Percentiles rank a stretch among this genome's conserved stretches.
These are phyloP conservation scores for Rhinoderma darwinii DNA, from an alignment of 2,113 vertebrate species.

Conservation along the genomic window DNA sequence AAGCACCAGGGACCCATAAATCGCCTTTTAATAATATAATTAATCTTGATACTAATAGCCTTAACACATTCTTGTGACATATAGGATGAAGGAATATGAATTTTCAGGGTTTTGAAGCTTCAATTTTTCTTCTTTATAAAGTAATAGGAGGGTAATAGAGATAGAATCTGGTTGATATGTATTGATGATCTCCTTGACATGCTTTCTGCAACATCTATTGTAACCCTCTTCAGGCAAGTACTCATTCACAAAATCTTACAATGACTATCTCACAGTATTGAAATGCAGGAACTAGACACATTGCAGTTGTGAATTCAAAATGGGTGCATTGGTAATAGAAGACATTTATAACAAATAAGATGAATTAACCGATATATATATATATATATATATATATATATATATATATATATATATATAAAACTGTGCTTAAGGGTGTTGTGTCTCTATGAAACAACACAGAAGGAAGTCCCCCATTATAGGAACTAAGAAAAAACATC, in stretches of 20 bases:
- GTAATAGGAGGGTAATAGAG: background rate
- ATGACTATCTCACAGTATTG: background rate
- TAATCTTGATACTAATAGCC: constrained; percentile 18
- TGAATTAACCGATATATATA: background rate
- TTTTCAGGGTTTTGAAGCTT: background rate
- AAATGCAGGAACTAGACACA: background rate
- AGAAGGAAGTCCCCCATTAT: too few species aligned
- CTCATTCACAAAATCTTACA: background rate
- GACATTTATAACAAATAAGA: background rate
- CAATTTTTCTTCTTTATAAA: constrained; percentile 17
- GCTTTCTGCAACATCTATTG: background rate
- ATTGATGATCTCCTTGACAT: constrained; percentile 19
- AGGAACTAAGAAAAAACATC: too few species aligned
- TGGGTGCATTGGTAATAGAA: background rate
- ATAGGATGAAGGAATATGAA: background rate
- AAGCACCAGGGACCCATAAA: constrained; percentile 26
- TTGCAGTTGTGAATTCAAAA: background rate
- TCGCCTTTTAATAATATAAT: constrained; percentile 16
- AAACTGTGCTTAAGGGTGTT: too few species aligned
- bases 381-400: background rate
- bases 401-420: background rate
- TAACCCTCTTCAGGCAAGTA: background rate
- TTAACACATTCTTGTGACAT: constrained; percentile 14
- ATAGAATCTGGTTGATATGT: background rate
- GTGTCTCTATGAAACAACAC: too few species aligned